phyloP scores from a whole-genome alignment of 2,797 vertebrate genomes.

The Leptoclinus maculatus region DNA sequence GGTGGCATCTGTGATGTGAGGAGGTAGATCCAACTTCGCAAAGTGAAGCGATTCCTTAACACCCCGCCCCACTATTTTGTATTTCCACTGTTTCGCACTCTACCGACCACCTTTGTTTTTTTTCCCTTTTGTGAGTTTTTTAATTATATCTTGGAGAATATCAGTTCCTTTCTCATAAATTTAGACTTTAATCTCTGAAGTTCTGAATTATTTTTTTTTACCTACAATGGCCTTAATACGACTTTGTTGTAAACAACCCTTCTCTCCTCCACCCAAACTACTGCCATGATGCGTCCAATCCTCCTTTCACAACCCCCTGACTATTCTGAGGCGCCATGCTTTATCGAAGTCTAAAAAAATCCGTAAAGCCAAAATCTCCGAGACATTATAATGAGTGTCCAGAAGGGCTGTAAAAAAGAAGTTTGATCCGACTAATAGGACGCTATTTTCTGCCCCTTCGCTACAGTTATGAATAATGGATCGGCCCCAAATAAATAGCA shows the following conservation, averaged over 20 bases:
- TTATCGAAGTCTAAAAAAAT: constrained; percentile 38
- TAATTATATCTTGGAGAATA: no score
- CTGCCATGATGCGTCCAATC: constrained; percentile 28
- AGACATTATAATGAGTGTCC: constrained; percentile 64
- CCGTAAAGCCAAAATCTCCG: constrained; percentile 49
- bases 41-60: no score
- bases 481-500: constrained; percentile 64
- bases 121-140: no score
- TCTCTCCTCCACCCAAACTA: not conserved
- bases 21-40: no score
- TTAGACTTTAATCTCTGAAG: not conserved
- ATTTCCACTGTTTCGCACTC: no score
- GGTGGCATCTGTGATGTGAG: no score
- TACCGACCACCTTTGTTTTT: no score
- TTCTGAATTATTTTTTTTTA: not conserved
- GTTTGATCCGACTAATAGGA: constrained; percentile 51
- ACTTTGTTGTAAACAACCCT: not conserved
- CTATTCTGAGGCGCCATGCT: constrained; percentile 41
- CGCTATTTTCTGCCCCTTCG: constrained; percentile 53
- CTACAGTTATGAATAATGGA: constrained; percentile 75
- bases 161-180: not conserved
- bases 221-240: not conserved
- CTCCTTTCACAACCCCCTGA: constrained; percentile 44
- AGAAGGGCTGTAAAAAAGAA: constrained; percentile 46
- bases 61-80: no score